Percentiles rank a stretch among this genome's conserved stretches.
Conservation (phyloP, 2,113 vertebrate species). For the Poeciliopsis retropinna region DNA sequence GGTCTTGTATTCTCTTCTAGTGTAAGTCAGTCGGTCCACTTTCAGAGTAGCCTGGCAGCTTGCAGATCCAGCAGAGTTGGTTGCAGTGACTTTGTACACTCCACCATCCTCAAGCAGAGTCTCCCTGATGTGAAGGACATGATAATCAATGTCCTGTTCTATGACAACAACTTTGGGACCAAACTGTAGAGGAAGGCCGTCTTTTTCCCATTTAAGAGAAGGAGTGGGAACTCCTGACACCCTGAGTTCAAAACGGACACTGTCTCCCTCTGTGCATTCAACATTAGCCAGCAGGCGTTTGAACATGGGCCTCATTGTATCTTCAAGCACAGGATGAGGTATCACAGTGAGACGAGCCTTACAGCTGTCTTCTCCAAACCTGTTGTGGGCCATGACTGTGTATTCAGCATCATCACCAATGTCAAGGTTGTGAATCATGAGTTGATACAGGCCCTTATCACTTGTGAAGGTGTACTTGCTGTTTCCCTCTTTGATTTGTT, state of each 20-base stretch:
- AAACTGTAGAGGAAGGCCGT: slow-evolving; percentile 87
- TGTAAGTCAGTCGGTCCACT: slow-evolving; percentile 91
- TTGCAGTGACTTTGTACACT: slow-evolving; percentile 94
- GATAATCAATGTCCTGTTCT: slow-evolving; percentile 90
- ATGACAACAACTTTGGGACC: slow-evolving; percentile 89
- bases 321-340: slow-evolving; percentile 86
- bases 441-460: slow-evolving; percentile 97
- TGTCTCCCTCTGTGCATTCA: slow-evolving; percentile 93
- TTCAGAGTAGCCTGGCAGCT: slow-evolving; percentile 94
- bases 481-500: slow-evolving; percentile 92
- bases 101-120: slow-evolving; percentile 94
- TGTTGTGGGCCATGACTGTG: slow-evolving; percentile 92
- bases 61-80: slow-evolving; percentile 90
- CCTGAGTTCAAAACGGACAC: slow-evolving; percentile 91
- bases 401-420: slow-evolving; percentile 92
- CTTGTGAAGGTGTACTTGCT: slow-evolving; percentile 93
- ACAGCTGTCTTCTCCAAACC: slow-evolving; percentile 96
- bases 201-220: slow-evolving; percentile 93
- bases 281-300: slow-evolving; percentile 94
- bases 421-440: slow-evolving; percentile 90
- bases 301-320: slow-evolving; percentile 96
- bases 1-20: slow-evolving; percentile 91
- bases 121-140: slow-evolving; percentile 91
- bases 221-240: slow-evolving; percentile 89
- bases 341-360: slow-evolving; percentile 90